Conservation (phyloP, 2,888 invertebrate species). For the Ophion ellenae region DNA sequence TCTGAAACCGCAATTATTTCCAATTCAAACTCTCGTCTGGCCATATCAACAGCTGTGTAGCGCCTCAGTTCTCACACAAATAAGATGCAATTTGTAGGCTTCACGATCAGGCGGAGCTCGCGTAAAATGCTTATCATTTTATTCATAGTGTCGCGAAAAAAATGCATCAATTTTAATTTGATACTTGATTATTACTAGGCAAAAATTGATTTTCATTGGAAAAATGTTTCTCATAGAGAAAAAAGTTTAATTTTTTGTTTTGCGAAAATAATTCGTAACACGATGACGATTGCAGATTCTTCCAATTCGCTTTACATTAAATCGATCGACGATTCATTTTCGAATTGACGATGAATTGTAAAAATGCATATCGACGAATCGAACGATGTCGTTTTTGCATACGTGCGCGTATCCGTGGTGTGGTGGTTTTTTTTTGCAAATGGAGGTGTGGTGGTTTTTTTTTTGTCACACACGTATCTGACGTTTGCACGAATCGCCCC, state of each 20-base stretch:
- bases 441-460: not conserved
- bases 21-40: no score
- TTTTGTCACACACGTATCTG: not conserved
- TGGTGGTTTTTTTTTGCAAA: conserved; percentile 11
- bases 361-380: not conserved
- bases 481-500: not conserved
- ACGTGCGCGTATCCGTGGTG: not conserved
- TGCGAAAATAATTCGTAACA: not conserved
- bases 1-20: no score
- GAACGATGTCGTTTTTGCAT: conserved; percentile 15
- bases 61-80: no score
- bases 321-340: conserved; percentile 4
- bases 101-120: no score
- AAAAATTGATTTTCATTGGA: not conserved
- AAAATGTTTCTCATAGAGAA: no score
- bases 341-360: conserved; percentile 16
- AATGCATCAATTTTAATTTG: no score
- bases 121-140: no score
- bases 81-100: no score
- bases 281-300: not conserved
- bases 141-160: no score
- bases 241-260: not conserved
- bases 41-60: no score
- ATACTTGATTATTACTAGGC: no score
- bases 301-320: not conserved